Evolutionary conservation across 2,797 vertebrate species (phyloP).

Genomic region (Lemur catta): DNA sequence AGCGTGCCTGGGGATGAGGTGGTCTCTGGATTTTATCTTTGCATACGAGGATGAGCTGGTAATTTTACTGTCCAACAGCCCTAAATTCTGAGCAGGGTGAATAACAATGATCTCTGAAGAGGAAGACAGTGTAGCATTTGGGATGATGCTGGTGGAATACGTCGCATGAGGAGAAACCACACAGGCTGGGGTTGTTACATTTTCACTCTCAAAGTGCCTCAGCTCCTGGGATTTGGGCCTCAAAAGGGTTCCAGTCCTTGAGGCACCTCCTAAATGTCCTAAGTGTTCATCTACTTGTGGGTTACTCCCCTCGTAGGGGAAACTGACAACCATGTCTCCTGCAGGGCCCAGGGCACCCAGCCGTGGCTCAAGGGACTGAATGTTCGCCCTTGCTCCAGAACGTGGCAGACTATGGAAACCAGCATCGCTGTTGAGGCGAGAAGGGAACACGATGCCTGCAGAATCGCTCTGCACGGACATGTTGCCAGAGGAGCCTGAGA

Average conservation of each 20-base stretch:
- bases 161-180: slow-evolving; percentile 93
- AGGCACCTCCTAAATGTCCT: slow-evolving; percentile 87
- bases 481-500: slow-evolving; percentile 93
- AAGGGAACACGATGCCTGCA: slow-evolving; percentile 85
- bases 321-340: slow-evolving; percentile 80
- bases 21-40: slow-evolving; percentile 83
- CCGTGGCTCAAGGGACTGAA: slow-evolving; percentile 89
- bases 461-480: slow-evolving; percentile 91
- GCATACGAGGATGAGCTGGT: slow-evolving; percentile 74
- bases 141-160: slow-evolving; percentile 93
- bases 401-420: slow-evolving; percentile 96
- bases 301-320: slow-evolving; percentile 85
- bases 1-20: slow-evolving; percentile 75
- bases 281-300: slow-evolving; percentile 87
- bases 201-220: slow-evolving; percentile 85
- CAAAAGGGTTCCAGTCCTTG: slow-evolving; percentile 78
- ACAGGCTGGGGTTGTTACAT: slow-evolving; percentile 85
- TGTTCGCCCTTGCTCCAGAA: slow-evolving; percentile 87
- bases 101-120: slow-evolving; percentile 92
- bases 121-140: slow-evolving; percentile 92
- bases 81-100: slow-evolving; percentile 83
- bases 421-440: slow-evolving; percentile 86
- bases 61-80: slow-evolving; percentile 77
- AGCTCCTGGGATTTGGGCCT: slow-evolving; percentile 93
- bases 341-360: slow-evolving; percentile 84